These are phyloP conservation scores for Troides helena DNA, from an alignment of 2,888 invertebrate genomes.

Conservation along the genomic window DNA sequence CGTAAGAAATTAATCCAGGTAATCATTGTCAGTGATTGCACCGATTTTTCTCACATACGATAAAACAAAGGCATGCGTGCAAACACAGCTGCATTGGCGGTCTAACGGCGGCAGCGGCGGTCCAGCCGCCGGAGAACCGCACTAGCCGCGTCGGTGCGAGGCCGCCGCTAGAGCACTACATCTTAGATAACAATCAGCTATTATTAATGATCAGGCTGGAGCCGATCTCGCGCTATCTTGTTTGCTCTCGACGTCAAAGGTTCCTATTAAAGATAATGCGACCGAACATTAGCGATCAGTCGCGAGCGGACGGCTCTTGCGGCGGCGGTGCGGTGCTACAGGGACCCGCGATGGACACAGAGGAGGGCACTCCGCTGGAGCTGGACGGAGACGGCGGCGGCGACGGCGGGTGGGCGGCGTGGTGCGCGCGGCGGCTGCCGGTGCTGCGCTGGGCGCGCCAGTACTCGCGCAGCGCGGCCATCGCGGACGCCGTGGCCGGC, in stretches of 20 bases:
- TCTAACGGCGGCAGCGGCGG: no score
- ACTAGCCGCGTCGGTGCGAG: no score
- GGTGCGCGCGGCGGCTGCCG: conserved; percentile 62
- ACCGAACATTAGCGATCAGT: conserved; percentile 6
- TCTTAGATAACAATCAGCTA: conserved; percentile 18
- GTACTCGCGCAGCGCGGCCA: conserved; percentile 84
- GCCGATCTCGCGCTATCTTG: conserved; percentile 20
- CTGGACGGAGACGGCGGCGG: conserved; percentile 29
- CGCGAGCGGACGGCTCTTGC: background rate
- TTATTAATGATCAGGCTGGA: conserved; percentile 13
- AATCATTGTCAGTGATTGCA: no score
- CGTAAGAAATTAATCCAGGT: no score
- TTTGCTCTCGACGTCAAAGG: conserved; percentile 22
- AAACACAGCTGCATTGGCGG: no score
- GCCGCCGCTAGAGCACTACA: no score
- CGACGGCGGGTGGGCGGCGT: conserved; percentile 42
- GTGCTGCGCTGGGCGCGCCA: conserved; percentile 83
- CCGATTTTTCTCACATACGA: no score
- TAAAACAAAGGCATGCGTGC: no score
- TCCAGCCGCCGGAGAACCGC: no score
- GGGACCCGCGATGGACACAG: conserved; percentile 39
- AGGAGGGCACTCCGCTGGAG: conserved; percentile 41
- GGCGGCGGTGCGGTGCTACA: background rate
- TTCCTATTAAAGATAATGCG: conserved; percentile 26
- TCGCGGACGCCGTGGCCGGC: conserved; percentile 93